phyloP scores from a whole-genome alignment of 2,888 invertebrate species.

The Drosophila limbata region DNA sequence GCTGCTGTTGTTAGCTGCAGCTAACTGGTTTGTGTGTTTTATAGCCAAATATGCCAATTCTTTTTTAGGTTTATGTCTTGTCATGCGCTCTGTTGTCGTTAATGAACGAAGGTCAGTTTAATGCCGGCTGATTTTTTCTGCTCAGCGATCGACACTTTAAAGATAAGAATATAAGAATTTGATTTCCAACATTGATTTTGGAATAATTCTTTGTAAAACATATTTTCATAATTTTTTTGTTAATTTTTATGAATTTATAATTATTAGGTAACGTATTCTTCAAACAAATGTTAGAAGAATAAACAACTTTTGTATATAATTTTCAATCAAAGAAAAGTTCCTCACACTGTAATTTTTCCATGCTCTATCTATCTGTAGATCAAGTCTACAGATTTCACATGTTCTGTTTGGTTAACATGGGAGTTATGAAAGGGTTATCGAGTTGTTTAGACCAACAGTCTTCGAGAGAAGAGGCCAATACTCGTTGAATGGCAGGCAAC shows the following conservation, averaged over 20 bases:
- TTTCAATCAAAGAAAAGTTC: neutral
- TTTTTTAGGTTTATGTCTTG: slow-evolving; percentile 68
- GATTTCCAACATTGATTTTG: neutral
- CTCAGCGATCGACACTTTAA: neutral
- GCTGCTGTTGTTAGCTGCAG: slow-evolving; percentile 59
- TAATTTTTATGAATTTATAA: too few relatives aligned
- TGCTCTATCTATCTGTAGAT: neutral
- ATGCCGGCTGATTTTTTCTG: slow-evolving; percentile 46
- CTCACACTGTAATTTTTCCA: neutral
- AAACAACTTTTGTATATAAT: too few relatives aligned
- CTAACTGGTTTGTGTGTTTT: slow-evolving; percentile 62
- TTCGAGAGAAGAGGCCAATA: neutral
- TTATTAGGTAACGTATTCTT: too few relatives aligned
- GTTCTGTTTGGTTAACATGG: slow-evolving; percentile 2
- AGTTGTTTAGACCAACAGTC: neutral
- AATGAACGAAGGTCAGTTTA: slow-evolving; percentile 75
- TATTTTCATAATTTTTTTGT: neutral
- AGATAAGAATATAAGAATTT: neutral
- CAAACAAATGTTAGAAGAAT: neutral
- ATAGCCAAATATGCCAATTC: slow-evolving; percentile 66
- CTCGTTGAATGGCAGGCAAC: neutral
- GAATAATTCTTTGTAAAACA: neutral
- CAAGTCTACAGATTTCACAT: neutral
- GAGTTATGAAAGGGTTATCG: slow-evolving; percentile 5
- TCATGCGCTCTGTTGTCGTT: slow-evolving; percentile 66